A percentile compares a stretch with the other conserved stretches of the same genome.
Evolutionary conservation across 92 coral and sea anemone genomes (phyloP).

Genomic region (Paragorgia papillata): DNA sequence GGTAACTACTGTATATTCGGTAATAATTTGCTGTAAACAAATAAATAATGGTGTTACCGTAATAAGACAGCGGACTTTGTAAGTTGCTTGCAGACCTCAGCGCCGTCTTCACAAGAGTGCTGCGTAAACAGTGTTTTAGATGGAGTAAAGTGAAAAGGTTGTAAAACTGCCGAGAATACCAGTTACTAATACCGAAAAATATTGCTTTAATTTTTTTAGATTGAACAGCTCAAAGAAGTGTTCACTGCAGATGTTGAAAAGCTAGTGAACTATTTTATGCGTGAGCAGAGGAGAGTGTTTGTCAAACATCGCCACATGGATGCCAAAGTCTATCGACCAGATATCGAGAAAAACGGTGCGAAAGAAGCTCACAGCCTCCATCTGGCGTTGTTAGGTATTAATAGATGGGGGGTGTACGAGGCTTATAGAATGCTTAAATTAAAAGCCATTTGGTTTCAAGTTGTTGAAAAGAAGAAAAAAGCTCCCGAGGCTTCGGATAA

Average conservation of each 20-base stretch:
- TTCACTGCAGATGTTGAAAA: slow-evolving; percentile 75
- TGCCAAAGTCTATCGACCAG: slow-evolving; percentile 59
- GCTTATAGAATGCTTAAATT: slow-evolving; percentile 74
- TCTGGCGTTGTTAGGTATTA: slow-evolving; percentile 70
- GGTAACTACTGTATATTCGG: too few relatives aligned
- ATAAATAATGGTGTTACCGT: too few relatives aligned
- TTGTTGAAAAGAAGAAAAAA: slow-evolving; percentile 63
- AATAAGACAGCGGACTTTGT: too few relatives aligned
- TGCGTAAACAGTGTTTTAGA: too few relatives aligned
- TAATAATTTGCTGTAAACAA: too few relatives aligned
- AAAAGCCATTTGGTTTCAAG: slow-evolving; percentile 78
- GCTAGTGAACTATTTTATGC: slow-evolving; percentile 73
- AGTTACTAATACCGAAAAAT: neutral
- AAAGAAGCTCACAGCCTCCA: slow-evolving; percentile 65
- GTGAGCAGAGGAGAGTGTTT: slow-evolving; percentile 89
- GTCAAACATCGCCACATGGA: slow-evolving; percentile 72
- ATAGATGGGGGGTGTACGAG: slow-evolving; percentile 96
- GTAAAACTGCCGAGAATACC: neutral
- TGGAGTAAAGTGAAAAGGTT: too few relatives aligned
- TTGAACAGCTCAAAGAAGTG: slow-evolving; percentile 10
- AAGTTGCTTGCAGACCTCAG: too few relatives aligned
- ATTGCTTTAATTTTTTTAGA: neutral
- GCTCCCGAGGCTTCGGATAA: slow-evolving; percentile 55
- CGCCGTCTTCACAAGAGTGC: too few relatives aligned
- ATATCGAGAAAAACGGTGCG: slow-evolving; percentile 55